Base-by-base conservation (phyloP, 2,888 invertebrate genomes). In the Drosophila basisetae region DNA sequence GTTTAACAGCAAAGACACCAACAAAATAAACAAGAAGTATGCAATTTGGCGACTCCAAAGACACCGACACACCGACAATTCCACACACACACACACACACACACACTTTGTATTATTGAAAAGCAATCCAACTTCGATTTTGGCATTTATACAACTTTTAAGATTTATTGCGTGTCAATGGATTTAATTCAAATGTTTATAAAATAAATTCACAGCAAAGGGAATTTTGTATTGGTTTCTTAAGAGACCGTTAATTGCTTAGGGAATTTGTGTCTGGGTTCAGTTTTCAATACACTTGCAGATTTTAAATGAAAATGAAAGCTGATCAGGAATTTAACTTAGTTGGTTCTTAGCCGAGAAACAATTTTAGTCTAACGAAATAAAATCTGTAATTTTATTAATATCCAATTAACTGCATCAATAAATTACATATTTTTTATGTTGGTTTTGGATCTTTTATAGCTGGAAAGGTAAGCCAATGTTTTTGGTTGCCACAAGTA, bases 1-100 rank as follows among this genome's bases (percentile, higher is more conserved):
- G 87, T 85, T 87, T 62, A 83, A 85, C 84, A 84, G 73, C 75
- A 37, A 71, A 52, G 62, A 55, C 56, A 56, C n/a, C 55, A 54
- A 54, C 25, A 35, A 50, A 28, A 13, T 39, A 16, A 16, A 35
- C 25, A 25, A 54, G 22, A 35, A 82, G 72, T 80, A 77, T 66
- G 67, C 78, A 64, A 52, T 69, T 72, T 59, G 52, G 52, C 64
- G 66, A 59, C 64, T 39, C 71, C 35, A 53, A 68, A 68, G 60
- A 52, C 30, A 55, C 58, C 63, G 59, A 25, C 49, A 50, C 11
- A 22, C 22, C 22, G 22, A 22, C 22, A 37, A 22, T 11, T 13
- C 4, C 49, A 49, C 39, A 49, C 47, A 30, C 37, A 41, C n/a
- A 39, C 13, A 31, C 25, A 31, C 13, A 7, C 31, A 54, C 10